A percentile compares a stretch with the other conserved stretches of the same genome.
phyloP scores from a whole-genome alignment of 2,113 vertebrate species.

The Casuarius casuarius region DNA sequence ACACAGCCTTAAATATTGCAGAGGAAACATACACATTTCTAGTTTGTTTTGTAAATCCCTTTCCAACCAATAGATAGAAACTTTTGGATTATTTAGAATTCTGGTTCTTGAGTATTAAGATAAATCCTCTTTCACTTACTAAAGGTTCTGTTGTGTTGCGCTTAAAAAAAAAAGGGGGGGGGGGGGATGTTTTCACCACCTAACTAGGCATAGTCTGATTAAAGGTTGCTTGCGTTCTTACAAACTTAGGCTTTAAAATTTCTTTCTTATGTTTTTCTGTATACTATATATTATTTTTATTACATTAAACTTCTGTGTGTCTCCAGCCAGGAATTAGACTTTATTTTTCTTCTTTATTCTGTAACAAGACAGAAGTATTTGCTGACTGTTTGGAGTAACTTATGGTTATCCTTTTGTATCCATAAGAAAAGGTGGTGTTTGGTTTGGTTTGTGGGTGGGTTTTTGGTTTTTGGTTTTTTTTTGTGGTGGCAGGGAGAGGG shows the following conservation, averaged over 20 bases:
- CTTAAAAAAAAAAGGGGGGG: neutral
- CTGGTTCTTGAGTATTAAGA: neutral
- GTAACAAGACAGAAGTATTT: constrained; percentile 1
- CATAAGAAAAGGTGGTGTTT: neutral
- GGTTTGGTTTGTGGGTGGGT: too few species aligned
- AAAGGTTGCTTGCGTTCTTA: neutral
- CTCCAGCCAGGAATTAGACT: neutral
- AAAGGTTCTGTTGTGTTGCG: neutral
- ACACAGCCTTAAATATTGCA: neutral
- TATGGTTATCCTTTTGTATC: neutral
- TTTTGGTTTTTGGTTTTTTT: neutral
- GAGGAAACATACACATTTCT: neutral
- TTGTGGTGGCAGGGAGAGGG: neutral
- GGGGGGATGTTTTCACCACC: neutral
- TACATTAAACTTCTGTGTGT: neutral
- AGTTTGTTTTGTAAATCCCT: neutral
- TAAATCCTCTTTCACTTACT: neutral
- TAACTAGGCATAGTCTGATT: neutral
- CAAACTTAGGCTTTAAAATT: neutral
- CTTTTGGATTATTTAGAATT: neutral
- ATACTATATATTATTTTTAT: neutral
- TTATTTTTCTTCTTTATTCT: neutral
- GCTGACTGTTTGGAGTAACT: neutral
- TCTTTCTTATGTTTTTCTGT: neutral
- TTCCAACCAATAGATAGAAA: neutral